Evolutionary conservation across 2,797 vertebrate species (phyloP), one percentile per base, ranked within the genome.

Genomic region (Graptemys geographica): DNA sequence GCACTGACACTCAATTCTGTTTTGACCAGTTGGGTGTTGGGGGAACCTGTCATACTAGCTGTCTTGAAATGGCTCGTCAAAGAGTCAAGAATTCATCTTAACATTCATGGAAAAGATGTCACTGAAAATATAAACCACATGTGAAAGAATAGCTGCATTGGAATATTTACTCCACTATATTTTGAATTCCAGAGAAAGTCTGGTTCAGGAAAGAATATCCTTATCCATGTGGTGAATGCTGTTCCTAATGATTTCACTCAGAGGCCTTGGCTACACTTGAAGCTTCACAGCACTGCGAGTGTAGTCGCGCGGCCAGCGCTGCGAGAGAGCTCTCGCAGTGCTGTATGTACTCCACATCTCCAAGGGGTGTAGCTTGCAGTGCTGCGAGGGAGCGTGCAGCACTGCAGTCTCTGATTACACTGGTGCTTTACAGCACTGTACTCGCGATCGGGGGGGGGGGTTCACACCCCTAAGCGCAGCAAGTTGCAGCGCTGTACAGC

Each of bases 41-140:
- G 69, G 47, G 93, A 97, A 95, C 69, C 44, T 41, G 88, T 90
- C 79, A 87, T 28, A 83, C 65, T 1, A 4, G 8, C 16, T 92
- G 79, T 74, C 96, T 92, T 85, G 87, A 81, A 95, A 96, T 59
- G 88, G 31, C 31, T 84, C 88, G 33, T 87, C 81, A 88, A 93
- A 89, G 52, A 92, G 90, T 94, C n/a, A 86, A 76, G 12, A 59
- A 57, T 72, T 91, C 88, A 74, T 95, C 52, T 92, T 93, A 55
- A 59, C 89, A 69, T 93, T 96, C 94, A 78, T 92, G 93, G 92
- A 94, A 94, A 95, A 95, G 0, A 0, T 72, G 80, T 23, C 82
- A 33, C 2, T 1, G 3, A 74, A n/a, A 84, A 89, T 9, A 11
- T 81, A 91, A 95, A 91, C 59, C 56, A 51, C 84, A 91, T 51